phyloP scores from a whole-genome alignment of 2,113 vertebrate species.

The Colossoma macropomum region DNA sequence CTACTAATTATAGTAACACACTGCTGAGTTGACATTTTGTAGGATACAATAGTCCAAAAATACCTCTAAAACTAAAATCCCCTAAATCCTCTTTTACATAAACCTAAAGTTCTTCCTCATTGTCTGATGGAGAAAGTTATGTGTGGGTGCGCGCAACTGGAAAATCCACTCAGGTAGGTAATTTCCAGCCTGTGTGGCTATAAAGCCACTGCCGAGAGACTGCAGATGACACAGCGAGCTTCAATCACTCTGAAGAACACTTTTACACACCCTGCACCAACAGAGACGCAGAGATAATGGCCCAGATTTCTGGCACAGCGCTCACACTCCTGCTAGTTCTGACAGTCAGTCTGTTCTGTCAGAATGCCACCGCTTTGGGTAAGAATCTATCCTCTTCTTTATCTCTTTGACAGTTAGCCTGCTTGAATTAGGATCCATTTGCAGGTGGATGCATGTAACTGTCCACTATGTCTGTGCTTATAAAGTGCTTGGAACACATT shows the following conservation, averaged over 20 bases:
- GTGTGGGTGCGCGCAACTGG: not conserved
- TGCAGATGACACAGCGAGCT: not conserved
- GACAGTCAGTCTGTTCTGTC: constrained; percentile 47
- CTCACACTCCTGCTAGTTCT: constrained; percentile 45
- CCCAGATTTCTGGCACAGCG: constrained; percentile 50
- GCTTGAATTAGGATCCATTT: not conserved
- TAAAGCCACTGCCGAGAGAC: not conserved
- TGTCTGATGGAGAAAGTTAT: not conserved
- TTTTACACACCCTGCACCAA: not conserved
- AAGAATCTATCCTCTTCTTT: constrained; percentile 22
- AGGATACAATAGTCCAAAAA: too few relatives aligned
- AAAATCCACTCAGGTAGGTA: constrained; percentile 6
- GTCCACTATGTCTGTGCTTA: not conserved
- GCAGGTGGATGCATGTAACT: not conserved
- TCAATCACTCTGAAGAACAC: not conserved
- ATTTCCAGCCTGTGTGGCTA: constrained; percentile 14
- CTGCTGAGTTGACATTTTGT: too few relatives aligned
- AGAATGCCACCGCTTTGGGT: constrained; percentile 57
- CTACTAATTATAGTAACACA: too few relatives aligned
- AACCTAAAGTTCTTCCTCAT: constrained; percentile 11
- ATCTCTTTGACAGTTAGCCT: not conserved
- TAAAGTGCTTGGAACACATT: not conserved
- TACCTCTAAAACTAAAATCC: not conserved
- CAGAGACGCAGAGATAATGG: constrained; percentile 58
- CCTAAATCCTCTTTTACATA: not conserved